phyloP scores from a whole-genome alignment of 2,797 vertebrate species.

The Buceros bicornis region DNA sequence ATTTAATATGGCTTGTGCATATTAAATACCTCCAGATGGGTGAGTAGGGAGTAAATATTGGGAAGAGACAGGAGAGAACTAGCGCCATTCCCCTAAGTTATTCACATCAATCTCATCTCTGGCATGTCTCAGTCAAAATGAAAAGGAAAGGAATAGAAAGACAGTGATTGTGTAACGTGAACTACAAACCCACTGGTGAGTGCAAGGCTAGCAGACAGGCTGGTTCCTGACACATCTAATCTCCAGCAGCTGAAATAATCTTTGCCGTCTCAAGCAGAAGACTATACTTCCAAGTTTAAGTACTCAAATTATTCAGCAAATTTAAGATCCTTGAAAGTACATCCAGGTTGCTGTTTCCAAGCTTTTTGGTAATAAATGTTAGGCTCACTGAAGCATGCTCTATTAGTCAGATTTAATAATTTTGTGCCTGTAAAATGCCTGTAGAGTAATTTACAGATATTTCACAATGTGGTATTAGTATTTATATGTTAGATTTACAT shows the following conservation, averaged over 20 bases:
- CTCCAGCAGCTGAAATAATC: neutral
- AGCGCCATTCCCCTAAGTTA: accelerated
- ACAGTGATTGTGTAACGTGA: accelerated
- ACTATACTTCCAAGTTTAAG: neutral
- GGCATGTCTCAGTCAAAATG: neutral
- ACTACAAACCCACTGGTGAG: accelerated
- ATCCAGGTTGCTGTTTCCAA: neutral
- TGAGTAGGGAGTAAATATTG: neutral
- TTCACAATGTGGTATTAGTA: neutral
- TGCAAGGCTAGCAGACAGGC: accelerated
- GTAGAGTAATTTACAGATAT: neutral
- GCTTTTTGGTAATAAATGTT: neutral
- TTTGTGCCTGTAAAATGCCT: neutral
- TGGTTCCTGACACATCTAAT: neutral
- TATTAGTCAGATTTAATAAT: neutral
- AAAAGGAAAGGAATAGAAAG: neutral
- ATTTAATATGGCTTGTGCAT: neutral
- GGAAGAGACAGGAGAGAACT: neutral
- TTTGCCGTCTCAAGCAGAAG: neutral
- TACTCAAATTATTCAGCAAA: neutral
- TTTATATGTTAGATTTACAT: neutral
- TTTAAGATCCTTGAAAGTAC: neutral
- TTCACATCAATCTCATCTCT: neutral
- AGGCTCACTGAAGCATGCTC: accelerated
- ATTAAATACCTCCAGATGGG: neutral